These are phyloP conservation scores for Plutomurus gul DNA, from an alignment of 1,140 invertebrate species.

Conservation along the genomic window DNA sequence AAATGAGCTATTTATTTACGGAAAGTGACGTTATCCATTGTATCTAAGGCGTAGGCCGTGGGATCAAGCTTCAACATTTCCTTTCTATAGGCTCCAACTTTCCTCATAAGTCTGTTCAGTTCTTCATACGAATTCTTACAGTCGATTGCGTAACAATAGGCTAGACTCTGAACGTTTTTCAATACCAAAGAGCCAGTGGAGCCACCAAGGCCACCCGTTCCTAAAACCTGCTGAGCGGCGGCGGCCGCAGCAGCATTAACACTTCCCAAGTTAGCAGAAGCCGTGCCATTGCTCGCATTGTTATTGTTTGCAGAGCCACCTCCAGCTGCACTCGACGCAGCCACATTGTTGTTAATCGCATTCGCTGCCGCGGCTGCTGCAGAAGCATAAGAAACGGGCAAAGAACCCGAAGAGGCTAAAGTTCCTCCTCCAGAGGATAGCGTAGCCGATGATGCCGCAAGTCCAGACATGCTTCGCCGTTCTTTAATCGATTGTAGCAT, in stretches of 20 bases:
- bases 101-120: constrained; percentile 84
- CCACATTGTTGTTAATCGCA: constrained; percentile 49
- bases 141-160: constrained; percentile 92
- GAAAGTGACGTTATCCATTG: constrained; percentile 52
- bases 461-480: constrained; percentile 48
- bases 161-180: constrained; percentile 72
- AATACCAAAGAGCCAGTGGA: constrained; percentile 37
- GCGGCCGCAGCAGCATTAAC: not conserved
- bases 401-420: not conserved
- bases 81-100: constrained; percentile 51
- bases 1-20: constrained; percentile 15
- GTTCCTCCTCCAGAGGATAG: constrained; percentile 51
- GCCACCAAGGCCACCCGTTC: not conserved
- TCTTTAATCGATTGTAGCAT: constrained; percentile 54
- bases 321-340: not conserved
- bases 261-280: not conserved
- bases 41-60: constrained; percentile 50
- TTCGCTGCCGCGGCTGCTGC: constrained; percentile 46
- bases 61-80: constrained; percentile 54
- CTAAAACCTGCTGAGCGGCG: constrained; percentile 23
- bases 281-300: constrained; percentile 24
- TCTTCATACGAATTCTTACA: constrained; percentile 95
- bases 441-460: constrained; percentile 24
- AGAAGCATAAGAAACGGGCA: constrained; percentile 46
- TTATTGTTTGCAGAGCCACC: not conserved